phyloP scores from a whole-genome alignment of 2,888 invertebrate species.

The Abrostola triplasia region DNA sequence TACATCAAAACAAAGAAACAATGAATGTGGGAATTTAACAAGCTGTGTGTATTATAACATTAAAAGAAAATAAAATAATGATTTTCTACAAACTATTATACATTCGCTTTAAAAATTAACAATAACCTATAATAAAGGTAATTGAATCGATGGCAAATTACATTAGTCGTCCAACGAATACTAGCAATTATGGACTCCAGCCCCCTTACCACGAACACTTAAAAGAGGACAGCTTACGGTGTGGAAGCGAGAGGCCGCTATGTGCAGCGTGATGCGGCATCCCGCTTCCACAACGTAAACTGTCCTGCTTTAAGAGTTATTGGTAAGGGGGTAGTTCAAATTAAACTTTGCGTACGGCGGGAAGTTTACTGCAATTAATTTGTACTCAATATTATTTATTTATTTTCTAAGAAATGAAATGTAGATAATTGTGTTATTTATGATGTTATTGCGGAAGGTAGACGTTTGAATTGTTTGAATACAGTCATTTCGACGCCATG shows the following conservation, averaged over 20 bases:
- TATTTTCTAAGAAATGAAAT: slow-evolving; percentile 18
- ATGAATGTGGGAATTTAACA: too few species aligned
- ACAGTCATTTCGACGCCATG: too few species aligned
- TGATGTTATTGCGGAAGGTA: background rate
- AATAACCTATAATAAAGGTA: slow-evolving; percentile 7
- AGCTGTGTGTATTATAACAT: background rate
- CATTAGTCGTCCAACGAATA: slow-evolving; percentile 47
- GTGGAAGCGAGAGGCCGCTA: too few species aligned
- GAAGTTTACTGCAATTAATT: slow-evolving; percentile 36
- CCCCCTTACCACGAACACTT: too few species aligned
- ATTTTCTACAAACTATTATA: background rate
- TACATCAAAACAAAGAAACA: too few species aligned
- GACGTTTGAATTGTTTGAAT: too few species aligned
- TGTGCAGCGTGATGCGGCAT: too few species aligned
- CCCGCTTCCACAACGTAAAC: too few species aligned
- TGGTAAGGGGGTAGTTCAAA: too few species aligned
- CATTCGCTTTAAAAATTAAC: slow-evolving; percentile 7
- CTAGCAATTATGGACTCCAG: slow-evolving; percentile 46
- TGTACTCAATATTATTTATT: slow-evolving; percentile 31
- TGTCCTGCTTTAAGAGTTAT: too few species aligned
- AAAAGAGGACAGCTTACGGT: too few species aligned
- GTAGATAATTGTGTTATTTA: slow-evolving; percentile 13
- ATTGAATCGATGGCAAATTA: slow-evolving; percentile 31
- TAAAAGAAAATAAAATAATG: background rate
- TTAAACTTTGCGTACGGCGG: slow-evolving; percentile 53